Conservation (phyloP, 2,888 invertebrate species). For the Callinectes sapidus region DNA sequence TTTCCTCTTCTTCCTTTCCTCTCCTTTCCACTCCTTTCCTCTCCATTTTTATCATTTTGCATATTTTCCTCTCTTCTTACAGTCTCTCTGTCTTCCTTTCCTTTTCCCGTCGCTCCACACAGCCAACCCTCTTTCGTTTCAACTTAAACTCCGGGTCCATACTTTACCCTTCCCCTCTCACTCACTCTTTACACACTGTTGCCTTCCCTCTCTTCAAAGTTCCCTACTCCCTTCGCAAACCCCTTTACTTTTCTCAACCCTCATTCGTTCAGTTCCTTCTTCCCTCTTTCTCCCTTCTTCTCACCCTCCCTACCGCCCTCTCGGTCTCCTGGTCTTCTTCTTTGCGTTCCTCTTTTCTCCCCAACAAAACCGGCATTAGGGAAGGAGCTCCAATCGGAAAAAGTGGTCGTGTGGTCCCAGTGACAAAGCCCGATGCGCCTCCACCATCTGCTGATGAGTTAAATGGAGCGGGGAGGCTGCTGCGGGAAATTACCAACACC, state of each 20-base stretch:
- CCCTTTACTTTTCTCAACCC: neutral
- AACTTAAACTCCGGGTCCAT: neutral
- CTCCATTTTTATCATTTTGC: neutral
- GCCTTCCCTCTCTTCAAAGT: constrained; percentile 9
- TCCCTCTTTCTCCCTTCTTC: neutral
- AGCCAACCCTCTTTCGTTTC: neutral
- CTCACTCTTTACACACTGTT: constrained; percentile 7
- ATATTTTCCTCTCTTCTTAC: neutral
- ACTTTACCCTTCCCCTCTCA: neutral
- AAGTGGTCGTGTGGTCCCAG: constrained; percentile 33
- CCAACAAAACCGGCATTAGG: constrained; percentile 34
- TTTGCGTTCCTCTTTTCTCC: neutral
- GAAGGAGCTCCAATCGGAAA: constrained; percentile 27
- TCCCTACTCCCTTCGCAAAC: neutral
- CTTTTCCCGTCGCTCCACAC: neutral
- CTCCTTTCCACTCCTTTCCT: neutral
- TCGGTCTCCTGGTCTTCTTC: neutral
- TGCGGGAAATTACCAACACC: constrained; percentile 25
- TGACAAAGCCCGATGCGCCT: constrained; percentile 13
- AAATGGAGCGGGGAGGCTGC: constrained; percentile 15
- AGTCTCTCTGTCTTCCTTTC: neutral
- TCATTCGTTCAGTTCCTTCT: neutral
- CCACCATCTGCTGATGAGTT: constrained; percentile 27
- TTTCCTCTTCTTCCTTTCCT: neutral
- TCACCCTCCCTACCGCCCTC: neutral